Percentiles rank a stretch among this genome's conserved stretches.
Conservation (phyloP, 2,888 invertebrate species). For the Pterobdella sp. region DNA sequence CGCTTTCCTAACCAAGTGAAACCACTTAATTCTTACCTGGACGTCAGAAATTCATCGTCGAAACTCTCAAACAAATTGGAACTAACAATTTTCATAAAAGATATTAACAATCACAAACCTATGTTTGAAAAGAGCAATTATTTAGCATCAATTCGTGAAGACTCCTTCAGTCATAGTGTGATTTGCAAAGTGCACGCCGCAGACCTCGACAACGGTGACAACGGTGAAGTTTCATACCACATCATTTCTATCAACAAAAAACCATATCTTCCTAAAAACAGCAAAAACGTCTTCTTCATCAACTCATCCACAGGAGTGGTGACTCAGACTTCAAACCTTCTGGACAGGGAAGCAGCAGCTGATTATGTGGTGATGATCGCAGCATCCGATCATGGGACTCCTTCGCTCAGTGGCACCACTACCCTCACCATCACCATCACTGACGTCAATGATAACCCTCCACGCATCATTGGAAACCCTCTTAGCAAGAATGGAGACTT, state of each 20-base stretch:
- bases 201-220: conserved; percentile 1
- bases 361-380: conserved; percentile 42
- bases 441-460: conserved; percentile 31
- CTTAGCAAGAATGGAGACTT: not conserved
- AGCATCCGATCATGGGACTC: conserved; percentile 44
- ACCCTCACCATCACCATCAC: conserved; percentile 31
- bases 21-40: not conserved
- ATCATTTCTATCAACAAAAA: not conserved
- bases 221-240: not conserved
- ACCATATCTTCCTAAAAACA: not conserved
- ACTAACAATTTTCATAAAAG: not conserved
- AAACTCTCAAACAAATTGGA: not conserved
- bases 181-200: not conserved
- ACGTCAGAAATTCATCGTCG: not conserved
- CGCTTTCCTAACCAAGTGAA: not conserved
- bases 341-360: conserved; percentile 57
- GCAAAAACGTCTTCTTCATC: not conserved
- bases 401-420: conserved; percentile 29
- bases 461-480: conserved; percentile 31
- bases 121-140: not conserved
- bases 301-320: not conserved
- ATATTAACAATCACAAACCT: not conserved
- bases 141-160: not conserved
- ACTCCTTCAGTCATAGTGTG: not conserved
- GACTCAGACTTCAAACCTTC: not conserved